These are phyloP conservation scores for Aurelia coerulea DNA, from an alignment of 30 jellyfish, hydroid and myxozoan genomes.

Conservation along the genomic window DNA sequence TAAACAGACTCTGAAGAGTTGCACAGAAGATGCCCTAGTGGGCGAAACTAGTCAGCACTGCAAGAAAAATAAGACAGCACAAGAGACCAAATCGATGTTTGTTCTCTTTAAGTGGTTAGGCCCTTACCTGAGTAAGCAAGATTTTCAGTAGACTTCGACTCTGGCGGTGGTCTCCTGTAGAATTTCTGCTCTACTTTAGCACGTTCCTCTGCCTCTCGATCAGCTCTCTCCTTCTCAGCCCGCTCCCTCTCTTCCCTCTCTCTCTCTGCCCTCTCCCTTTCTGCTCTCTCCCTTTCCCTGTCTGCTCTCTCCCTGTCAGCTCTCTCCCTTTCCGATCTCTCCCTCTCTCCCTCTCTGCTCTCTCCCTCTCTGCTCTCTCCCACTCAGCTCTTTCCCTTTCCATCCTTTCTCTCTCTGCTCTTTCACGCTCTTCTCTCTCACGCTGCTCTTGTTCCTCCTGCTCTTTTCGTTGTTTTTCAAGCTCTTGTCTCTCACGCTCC, in stretches of 20 bases:
- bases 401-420: conserved; percentile 23
- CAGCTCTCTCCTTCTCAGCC: background rate
- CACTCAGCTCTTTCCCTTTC: conserved; percentile 43
- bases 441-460: conserved; percentile 38
- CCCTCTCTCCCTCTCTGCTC: conserved; percentile 24
- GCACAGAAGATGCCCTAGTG: background rate
- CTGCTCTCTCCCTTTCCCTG: conserved; percentile 22
- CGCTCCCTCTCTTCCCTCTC: conserved; percentile 3
- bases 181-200: background rate
- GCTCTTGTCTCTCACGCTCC: conserved; percentile 31
- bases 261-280: conserved; percentile 33
- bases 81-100: background rate
- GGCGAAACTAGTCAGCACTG: background rate
- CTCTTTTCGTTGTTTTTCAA: conserved; percentile 20
- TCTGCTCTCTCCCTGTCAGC: conserved; percentile 45
- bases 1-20: background rate
- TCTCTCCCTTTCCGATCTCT: conserved; percentile 24
- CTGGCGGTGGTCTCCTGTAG: conserved; percentile 24
- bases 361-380: conserved; percentile 35
- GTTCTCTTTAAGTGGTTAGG: too few species aligned
- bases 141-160: background rate
- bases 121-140: conserved; percentile 4
- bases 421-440: conserved; percentile 23
- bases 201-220: background rate
- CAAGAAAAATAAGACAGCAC: background rate